These are phyloP conservation scores for Anoura caudifer DNA, from an alignment of 2,113 vertebrate species.

Conservation along the genomic window DNA sequence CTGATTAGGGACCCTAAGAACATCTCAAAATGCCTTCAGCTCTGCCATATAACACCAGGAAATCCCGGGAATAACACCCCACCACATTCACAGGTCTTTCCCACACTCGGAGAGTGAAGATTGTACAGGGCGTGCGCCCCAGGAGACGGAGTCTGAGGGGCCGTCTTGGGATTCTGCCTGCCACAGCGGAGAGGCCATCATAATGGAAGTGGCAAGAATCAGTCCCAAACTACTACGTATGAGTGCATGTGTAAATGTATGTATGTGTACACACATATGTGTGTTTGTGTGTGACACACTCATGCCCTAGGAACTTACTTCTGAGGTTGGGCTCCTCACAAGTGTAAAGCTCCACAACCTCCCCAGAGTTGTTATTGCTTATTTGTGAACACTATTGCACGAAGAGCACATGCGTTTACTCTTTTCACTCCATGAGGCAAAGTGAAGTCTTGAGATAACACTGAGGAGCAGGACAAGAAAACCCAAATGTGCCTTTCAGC, in stretches of 20 bases:
- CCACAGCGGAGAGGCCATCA: neutral
- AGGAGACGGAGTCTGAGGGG: neutral
- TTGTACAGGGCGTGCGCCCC: rapidly evolving
- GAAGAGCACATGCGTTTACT: neutral
- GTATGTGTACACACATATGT: neutral
- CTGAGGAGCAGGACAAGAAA: neutral
- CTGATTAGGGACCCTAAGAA: neutral
- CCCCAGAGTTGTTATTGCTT: neutral
- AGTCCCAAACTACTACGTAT: neutral
- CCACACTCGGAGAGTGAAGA: neutral
- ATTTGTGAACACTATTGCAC: neutral
- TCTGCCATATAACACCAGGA: neutral
- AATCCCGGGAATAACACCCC: neutral
- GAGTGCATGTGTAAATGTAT: neutral
- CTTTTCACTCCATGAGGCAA: neutral
- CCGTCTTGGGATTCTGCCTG: neutral
- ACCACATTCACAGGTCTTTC: neutral
- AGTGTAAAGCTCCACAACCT: neutral
- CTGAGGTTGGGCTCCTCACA: neutral
- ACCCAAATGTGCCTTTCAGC: neutral
- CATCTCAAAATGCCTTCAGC: neutral
- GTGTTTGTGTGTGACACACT: neutral
- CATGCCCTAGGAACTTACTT: neutral
- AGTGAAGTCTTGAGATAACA: neutral
- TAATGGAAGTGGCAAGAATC: neutral